Evolutionary conservation across 2,797 vertebrate species (phyloP).

Genomic region (Crocidura indochinensis): DNA sequence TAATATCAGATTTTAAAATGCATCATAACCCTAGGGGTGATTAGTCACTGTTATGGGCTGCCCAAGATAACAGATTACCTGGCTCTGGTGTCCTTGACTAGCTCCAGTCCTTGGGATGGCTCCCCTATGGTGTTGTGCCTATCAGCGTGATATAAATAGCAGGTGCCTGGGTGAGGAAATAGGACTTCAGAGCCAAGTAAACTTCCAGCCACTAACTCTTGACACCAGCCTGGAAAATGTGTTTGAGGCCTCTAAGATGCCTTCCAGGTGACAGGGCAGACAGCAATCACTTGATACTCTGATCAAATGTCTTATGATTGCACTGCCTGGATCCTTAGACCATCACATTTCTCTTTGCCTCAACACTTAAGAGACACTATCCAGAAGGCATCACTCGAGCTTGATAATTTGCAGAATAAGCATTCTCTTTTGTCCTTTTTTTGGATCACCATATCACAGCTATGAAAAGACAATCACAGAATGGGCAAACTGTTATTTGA

Average conservation of each 20-base stretch:
- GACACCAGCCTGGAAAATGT: neutral
- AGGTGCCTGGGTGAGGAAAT: slow-evolving; percentile 2
- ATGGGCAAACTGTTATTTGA: neutral
- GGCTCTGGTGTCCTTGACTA: slow-evolving; percentile 76
- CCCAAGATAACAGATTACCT: slow-evolving; percentile 84
- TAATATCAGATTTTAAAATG: slow-evolving; percentile 87
- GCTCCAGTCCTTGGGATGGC: slow-evolving; percentile 72
- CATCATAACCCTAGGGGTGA: slow-evolving; percentile 79
- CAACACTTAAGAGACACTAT: neutral
- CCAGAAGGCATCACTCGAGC: neutral
- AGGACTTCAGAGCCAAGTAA: neutral
- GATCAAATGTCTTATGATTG: neutral
- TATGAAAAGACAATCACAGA: neutral
- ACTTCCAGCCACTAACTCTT: neutral
- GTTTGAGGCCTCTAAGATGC: neutral
- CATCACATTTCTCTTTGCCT: neutral
- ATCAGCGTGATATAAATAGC: neutral
- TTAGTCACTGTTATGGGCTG: slow-evolving; percentile 81
- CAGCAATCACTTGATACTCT: neutral
- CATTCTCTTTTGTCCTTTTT: neutral
- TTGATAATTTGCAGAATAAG: neutral
- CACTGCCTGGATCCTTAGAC: neutral
- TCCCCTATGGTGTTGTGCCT: slow-evolving; percentile 2
- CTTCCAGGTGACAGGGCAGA: neutral
- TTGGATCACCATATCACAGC: neutral